Percentiles rank a stretch among this genome's conserved stretches.
Evolutionary conservation across 1,140 invertebrate species (phyloP).

Genomic region (Colletes latitarsis): DNA sequence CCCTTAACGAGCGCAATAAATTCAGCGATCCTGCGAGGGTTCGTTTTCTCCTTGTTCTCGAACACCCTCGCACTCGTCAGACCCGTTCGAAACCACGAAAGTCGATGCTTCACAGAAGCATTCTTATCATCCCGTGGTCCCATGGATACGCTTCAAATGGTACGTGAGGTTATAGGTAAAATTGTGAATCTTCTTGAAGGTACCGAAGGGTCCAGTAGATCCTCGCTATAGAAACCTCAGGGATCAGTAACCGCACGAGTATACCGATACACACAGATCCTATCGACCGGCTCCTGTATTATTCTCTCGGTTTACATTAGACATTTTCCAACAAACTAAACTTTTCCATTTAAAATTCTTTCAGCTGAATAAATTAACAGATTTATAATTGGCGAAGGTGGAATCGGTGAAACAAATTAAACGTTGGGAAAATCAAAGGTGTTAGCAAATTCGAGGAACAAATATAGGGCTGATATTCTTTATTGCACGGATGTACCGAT

Average conservation of each 20-base stretch:
- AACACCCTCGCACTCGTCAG: neutral
- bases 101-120: neutral
- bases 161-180: conserved; percentile 23
- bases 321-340: no score
- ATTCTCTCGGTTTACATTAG: no score
- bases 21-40: neutral
- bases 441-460: no score
- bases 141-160: conserved; percentile 21
- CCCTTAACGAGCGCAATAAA: neutral
- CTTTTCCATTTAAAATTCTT: no score
- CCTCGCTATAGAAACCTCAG: conserved; percentile 2
- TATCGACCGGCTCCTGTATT: neutral
- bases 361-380: no score
- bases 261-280: neutral
- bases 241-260: neutral
- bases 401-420: no score
- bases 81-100: neutral
- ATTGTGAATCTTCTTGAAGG: conserved; percentile 8
- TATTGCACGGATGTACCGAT: no score
- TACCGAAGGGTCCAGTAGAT: conserved; percentile 18
- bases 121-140: conserved; percentile 6
- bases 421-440: no score
- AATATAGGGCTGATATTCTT: no score
- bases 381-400: no score
- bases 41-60: neutral